A percentile compares a stretch with the other conserved stretches of the same genome.
phyloP scores from a whole-genome alignment of 2,888 invertebrate genomes.

The Sepiola atlantica region DNA sequence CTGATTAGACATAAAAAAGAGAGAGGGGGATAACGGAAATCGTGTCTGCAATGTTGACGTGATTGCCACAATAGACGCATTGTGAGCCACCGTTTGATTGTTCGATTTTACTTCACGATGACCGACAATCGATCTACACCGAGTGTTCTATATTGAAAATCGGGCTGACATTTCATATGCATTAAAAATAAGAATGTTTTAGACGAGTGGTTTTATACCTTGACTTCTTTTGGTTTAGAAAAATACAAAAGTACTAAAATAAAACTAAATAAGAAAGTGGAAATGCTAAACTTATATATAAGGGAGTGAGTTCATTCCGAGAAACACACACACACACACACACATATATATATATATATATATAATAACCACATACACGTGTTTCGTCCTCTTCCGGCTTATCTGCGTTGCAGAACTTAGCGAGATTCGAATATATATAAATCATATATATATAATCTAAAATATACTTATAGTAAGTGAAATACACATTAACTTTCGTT shows the following conservation, averaged over 20 bases:
- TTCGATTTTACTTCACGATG: not conserved
- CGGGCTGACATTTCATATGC: not conserved
- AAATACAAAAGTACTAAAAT: not conserved
- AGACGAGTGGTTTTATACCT: not conserved
- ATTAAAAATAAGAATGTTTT: not conserved
- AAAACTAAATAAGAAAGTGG: no score
- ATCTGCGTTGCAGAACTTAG: no score
- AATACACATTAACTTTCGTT: no score
- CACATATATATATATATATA: no score
- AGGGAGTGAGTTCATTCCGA: no score
- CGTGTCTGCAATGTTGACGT: not conserved
- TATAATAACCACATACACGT: no score
- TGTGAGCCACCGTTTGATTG: not conserved
- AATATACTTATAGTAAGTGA: no score
- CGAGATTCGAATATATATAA: no score
- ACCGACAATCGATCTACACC: not conserved
- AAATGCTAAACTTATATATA: no score
- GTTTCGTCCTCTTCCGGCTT: no score
- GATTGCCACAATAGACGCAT: not conserved
- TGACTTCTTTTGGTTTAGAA: not conserved
- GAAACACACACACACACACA: no score
- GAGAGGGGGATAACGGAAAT: not conserved
- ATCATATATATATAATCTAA: no score
- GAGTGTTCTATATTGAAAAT: not conserved
- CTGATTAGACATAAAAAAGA: not conserved